Evolutionary conservation across 1,140 invertebrate genomes (phyloP), one percentile per base, ranked within the genome.

Genomic region (Adelges cooleyi): DNA sequence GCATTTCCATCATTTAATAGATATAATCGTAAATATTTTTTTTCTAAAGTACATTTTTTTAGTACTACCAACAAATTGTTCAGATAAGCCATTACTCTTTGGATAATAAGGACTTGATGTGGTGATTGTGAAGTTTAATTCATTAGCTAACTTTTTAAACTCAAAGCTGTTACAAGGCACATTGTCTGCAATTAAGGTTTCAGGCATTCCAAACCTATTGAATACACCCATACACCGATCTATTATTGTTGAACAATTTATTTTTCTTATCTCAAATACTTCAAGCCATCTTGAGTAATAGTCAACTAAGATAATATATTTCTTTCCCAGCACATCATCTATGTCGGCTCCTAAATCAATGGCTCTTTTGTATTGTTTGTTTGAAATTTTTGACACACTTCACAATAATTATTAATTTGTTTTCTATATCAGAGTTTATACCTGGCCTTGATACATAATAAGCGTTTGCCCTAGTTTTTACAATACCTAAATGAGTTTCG

Each of bases 361-460:
- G 13, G 23, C 15, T 22, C 46, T 48, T 10, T 6, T 13, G 18
- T 3, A 48, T 48, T 48, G 67, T 69, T 74, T 29, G 73, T 67
- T 65, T 73, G 66, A 69, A 74, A 73, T 69, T 69, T 71, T 52
- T 67, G 51, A 33, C 67, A 68, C 17, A 74, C 69, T 17, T 70
- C 72, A n/a, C n/a, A n/a, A n/a, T n/a, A n/a, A n/a, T n/a, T n/a
- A 72, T 48, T 25, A 71, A 48, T 50, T 70, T 67, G 27, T 70
- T 70, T 44, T 66, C 66, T 66, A 69, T 66, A 38, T 69, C 2
- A 72, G 72, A 68, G 69, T 76, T 40, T 67, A 66, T 10, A 72
- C 67, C 15, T 73, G 74, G 67, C 67, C 56, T 53, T 69, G n/a
- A n/a, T n/a, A n/a, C n/a, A n/a, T n/a, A n/a, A n/a, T n/a, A n/a